phyloP scores from a whole-genome alignment of 2,888 invertebrate species.

The Oeneis ivallda region DNA sequence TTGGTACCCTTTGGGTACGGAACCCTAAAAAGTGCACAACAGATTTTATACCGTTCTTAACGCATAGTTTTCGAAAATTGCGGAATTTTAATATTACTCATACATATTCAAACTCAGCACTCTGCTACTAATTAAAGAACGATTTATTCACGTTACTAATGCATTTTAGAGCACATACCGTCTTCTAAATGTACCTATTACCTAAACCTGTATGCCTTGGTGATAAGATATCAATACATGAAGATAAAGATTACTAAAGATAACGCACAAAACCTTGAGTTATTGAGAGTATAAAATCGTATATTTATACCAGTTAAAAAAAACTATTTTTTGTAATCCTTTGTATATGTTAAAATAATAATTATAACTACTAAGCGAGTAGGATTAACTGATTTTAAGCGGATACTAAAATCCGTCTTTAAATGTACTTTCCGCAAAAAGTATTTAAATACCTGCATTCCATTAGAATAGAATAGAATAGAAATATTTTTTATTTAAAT shows the following conservation, averaged over 20 bases:
- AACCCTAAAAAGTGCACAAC: too few species aligned
- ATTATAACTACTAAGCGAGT: too few species aligned
- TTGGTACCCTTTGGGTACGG: too few species aligned
- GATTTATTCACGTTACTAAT: background rate
- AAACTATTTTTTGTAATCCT: background rate
- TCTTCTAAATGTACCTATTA: slow-evolving; percentile 8
- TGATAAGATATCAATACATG: slow-evolving; percentile 33
- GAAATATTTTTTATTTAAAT: too few species aligned
- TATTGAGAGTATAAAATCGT: background rate
- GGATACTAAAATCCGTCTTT: too few species aligned
- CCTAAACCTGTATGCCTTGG: slow-evolving; percentile 10
- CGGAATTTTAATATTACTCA: background rate
- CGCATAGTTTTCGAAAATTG: background rate
- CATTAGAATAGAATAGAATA: too few species aligned
- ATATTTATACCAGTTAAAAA: background rate
- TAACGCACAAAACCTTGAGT: slow-evolving; percentile 27
- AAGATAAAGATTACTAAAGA: slow-evolving; percentile 32
- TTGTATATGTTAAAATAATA: too few species aligned
- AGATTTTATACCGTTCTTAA: too few species aligned
- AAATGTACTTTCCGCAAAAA: too few species aligned
- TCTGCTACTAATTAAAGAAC: background rate
- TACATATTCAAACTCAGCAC: background rate
- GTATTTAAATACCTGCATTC: too few species aligned
- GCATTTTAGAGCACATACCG: slow-evolving; percentile 1
- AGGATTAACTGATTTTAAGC: too few species aligned